phyloP scores from a whole-genome alignment of 2,888 invertebrate genomes.

The Chymomyza caudatula region DNA sequence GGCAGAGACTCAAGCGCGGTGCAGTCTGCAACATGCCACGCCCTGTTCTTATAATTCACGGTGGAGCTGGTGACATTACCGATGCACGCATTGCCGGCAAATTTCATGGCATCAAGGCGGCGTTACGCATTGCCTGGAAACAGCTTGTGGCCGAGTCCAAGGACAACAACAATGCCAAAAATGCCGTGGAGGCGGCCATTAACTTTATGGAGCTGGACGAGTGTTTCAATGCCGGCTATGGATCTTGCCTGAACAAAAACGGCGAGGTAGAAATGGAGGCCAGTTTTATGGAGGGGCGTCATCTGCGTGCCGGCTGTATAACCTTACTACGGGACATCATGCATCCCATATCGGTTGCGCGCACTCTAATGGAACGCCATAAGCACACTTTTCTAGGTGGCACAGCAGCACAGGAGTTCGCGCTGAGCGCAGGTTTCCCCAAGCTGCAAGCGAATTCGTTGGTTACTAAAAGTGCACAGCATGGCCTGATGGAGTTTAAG shows the following conservation, averaged over 20 bases:
- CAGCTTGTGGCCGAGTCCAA: slow-evolving; percentile 75
- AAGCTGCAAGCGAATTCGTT: slow-evolving; percentile 82
- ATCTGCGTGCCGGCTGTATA: slow-evolving; percentile 85
- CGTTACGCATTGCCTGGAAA: slow-evolving; percentile 82
- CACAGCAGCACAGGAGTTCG: slow-evolving; percentile 86
- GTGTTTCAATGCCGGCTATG: slow-evolving; percentile 90
- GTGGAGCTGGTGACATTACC: slow-evolving; percentile 89
- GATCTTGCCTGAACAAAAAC: slow-evolving; percentile 86
- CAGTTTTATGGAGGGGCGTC: slow-evolving; percentile 87
- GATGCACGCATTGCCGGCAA: slow-evolving; percentile 82
- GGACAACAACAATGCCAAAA: slow-evolving; percentile 78
- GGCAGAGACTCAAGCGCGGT: too few relatives aligned
- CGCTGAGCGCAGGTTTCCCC: slow-evolving; percentile 81
- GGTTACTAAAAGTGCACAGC: slow-evolving; percentile 82
- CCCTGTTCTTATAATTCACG: slow-evolving; percentile 86
- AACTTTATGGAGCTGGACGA: slow-evolving; percentile 87
- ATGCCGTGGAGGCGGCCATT: slow-evolving; percentile 90
- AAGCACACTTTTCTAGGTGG: slow-evolving; percentile 87
- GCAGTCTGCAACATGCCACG: slow-evolving; percentile 29
- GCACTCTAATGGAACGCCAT: slow-evolving; percentile 86
- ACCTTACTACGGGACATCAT: slow-evolving; percentile 86
- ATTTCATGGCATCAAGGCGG: slow-evolving; percentile 82
- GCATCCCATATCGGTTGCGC: slow-evolving; percentile 88
- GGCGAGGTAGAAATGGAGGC: slow-evolving; percentile 93
- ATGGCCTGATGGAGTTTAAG: slow-evolving; percentile 82